These are phyloP conservation scores for Apis cerana DNA, from an alignment of 1,140 invertebrate species.

Conservation along the genomic window DNA sequence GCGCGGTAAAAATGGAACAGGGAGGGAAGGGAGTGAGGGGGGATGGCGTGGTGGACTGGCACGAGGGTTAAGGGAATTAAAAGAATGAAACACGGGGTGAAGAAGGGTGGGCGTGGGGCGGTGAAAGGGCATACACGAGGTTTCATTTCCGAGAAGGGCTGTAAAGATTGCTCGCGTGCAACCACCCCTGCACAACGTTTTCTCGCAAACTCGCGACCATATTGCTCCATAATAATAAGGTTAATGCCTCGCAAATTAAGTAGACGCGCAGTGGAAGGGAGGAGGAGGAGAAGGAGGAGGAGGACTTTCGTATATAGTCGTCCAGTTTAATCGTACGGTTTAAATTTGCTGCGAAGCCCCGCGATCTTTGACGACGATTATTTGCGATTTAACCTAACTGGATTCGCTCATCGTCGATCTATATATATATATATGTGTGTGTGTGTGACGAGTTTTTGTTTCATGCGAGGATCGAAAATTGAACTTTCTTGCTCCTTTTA, in stretches of 20 bases:
- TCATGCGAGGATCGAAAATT: no score
- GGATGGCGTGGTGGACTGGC: no score
- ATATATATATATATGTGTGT: no score
- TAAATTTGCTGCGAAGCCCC: slow-evolving; percentile 38
- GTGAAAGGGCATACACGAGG: slow-evolving; percentile 37
- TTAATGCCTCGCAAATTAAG: slow-evolving; percentile 65
- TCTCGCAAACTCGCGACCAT: slow-evolving; percentile 55
- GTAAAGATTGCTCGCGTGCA: slow-evolving; percentile 66
- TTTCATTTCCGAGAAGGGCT: slow-evolving; percentile 66
- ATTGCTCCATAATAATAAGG: slow-evolving; percentile 64
- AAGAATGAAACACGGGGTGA: slow-evolving; percentile 14
- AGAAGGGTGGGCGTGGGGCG: slow-evolving; percentile 19
- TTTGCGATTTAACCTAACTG: slow-evolving; percentile 19
- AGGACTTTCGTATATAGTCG: slow-evolving; percentile 57
- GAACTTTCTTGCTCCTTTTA: no score
- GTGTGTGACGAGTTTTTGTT: background rate
- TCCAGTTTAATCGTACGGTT: no score
- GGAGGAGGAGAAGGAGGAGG: background rate
- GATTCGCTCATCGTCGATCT: background rate
- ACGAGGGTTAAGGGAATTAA: slow-evolving; percentile 18
- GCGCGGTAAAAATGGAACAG: background rate
- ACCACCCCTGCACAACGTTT: slow-evolving; percentile 13
- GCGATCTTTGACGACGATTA: slow-evolving; percentile 55
- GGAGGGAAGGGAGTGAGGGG: no score
- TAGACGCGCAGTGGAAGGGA: slow-evolving; percentile 21